phyloP scores from a whole-genome alignment of 2,797 vertebrate genomes.

The Hylomyscus alleni region DNA sequence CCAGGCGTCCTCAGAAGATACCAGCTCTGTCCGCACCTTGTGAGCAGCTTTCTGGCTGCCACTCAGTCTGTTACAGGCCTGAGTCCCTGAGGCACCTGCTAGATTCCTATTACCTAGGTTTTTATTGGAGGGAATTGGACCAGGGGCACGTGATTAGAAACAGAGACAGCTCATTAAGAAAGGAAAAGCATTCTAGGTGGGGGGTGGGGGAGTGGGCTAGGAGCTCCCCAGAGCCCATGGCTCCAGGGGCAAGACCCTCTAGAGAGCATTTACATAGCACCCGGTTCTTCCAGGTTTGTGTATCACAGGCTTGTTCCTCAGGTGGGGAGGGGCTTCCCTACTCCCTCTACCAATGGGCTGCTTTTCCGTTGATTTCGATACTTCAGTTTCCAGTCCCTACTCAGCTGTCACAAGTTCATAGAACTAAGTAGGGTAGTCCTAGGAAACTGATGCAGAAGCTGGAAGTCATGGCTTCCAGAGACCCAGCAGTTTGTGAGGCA shows the following conservation, averaged over 20 bases:
- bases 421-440: background rate
- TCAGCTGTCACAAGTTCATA: background rate
- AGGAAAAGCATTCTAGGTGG: background rate
- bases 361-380: background rate
- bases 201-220: background rate
- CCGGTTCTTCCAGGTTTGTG: background rate
- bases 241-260: background rate
- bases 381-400: background rate
- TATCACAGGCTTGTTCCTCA: background rate
- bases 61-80: background rate
- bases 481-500: background rate
- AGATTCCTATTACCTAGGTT: background rate
- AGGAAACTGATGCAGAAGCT: too few relatives aligned
- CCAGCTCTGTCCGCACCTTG: background rate
- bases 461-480: background rate
- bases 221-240: background rate
- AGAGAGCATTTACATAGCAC: background rate
- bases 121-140: background rate
- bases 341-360: background rate
- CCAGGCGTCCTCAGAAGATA: background rate
- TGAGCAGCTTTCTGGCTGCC: background rate
- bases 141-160: background rate
- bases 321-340: background rate
- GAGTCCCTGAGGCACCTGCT: background rate
- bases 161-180: background rate